Base-by-base conservation (phyloP, 2,797 vertebrate species). In the Trematomus bernacchii region DNA sequence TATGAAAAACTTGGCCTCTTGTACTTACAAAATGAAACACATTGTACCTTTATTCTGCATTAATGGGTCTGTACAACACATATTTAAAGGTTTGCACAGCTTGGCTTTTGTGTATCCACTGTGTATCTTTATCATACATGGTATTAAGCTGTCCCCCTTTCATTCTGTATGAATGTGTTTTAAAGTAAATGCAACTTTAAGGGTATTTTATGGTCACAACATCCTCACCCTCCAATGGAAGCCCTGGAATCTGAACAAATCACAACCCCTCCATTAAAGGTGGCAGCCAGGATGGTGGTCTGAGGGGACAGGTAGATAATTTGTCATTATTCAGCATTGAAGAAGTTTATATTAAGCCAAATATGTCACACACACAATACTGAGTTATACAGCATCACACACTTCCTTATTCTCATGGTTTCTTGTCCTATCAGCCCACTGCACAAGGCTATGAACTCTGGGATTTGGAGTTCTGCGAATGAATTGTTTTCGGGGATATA, bases 251-350 rank as follows among this genome's bases (percentile, higher is more conserved):
- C 97, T 1, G 96, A 97, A 0, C 96, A 96, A 65, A 97, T 92
- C 63, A 97, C 91, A 6, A 97, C 95, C 1, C 96, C 97, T 52
- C 96, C 97, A 46, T 96, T 92, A 85, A 95, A 97, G 16, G 92
- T 94, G n/a, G 96, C 96, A 0, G 96, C 97, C 81, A 97, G 93
- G 87, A 97, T 97, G 62, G 97, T 97, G n/a, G 97, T 97, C 97
- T 97, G 91, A 15, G 40, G 67, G 44, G 19, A 37, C 70, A 44
- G 47, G 30, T 0, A 33, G 3, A 0, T 14, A 13, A 3, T 4
- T 40, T 64, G 66, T 19, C 11, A 50, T 40, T 19, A 2, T 44
- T 6, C 7, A 27, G 6, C 9, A 19, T 15, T 30, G 16, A 15
- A 62, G 3, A 42, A 33, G 1, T 19, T 4, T 8, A 30, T 14